Evolutionary conservation across 1,140 invertebrate genomes (phyloP).

Genomic region (Plectrocnemia conspersa): DNA sequence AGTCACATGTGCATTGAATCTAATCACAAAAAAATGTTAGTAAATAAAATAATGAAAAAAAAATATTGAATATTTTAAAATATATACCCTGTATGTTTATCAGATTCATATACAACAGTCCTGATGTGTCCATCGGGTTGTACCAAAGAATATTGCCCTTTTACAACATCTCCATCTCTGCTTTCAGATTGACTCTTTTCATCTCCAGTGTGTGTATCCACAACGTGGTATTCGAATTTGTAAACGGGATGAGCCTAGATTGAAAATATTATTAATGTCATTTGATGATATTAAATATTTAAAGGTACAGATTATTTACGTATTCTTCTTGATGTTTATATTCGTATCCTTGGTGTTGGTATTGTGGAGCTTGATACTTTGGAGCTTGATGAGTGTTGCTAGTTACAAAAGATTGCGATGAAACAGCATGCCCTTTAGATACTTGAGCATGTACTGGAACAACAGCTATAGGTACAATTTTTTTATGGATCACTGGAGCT

Average conservation of each 20-base stretch:
- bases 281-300: too few species aligned
- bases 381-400: constrained; percentile 8
- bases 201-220: constrained; percentile 57
- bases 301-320: constrained; percentile 40
- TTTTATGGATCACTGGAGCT: constrained; percentile 41
- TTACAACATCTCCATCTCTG: constrained; percentile 56
- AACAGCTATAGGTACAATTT: constrained; percentile 33
- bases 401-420: constrained; percentile 14
- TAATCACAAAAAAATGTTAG: too few species aligned
- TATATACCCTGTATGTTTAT: constrained; percentile 47
- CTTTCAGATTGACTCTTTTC: constrained; percentile 58
- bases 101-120: constrained; percentile 55
- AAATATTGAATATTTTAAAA: too few species aligned
- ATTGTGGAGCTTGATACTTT: constrained; percentile 6
- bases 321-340: constrained; percentile 41
- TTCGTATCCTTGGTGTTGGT: too few species aligned
- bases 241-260: constrained; percentile 57
- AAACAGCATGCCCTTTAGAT: constrained; percentile 19
- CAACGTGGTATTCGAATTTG: constrained; percentile 58
- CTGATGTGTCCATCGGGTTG: constrained; percentile 56
- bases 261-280: constrained; percentile 22
- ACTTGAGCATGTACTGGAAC: constrained; percentile 37
- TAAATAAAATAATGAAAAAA: too few species aligned
- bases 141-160: constrained; percentile 54
- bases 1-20: too few species aligned